Evolutionary conservation across 2,113 vertebrate species (phyloP).

Genomic region (Ardeotis arabs): DNA sequence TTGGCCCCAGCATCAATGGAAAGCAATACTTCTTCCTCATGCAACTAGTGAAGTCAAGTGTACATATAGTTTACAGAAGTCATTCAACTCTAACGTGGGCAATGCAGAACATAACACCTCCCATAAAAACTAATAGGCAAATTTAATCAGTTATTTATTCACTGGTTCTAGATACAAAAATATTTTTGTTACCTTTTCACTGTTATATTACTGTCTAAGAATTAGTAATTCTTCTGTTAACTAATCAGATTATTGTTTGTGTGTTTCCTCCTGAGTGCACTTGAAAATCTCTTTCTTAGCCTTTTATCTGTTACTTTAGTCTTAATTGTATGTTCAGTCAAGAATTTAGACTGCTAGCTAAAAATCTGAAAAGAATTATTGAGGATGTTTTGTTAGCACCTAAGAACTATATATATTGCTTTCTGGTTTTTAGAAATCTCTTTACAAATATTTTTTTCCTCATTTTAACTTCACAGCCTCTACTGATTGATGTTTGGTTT

Average conservation of each 20-base stretch:
- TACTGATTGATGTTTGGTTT: neutral
- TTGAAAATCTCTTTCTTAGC: neutral
- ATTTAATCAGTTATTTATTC: neutral
- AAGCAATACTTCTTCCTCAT: neutral
- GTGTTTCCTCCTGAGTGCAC: neutral
- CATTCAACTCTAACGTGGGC: neutral
- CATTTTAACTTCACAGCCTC: neutral
- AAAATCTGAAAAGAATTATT: neutral
- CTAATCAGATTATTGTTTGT: neutral
- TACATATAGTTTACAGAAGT: neutral
- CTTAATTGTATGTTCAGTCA: neutral
- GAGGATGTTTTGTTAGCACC: neutral
- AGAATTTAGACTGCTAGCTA: neutral
- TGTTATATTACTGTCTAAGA: neutral
- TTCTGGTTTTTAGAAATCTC: neutral
- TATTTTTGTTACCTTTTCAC: neutral
- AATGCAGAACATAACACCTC: neutral
- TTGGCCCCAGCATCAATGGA: neutral
- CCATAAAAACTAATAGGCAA: neutral
- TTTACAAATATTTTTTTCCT: neutral
- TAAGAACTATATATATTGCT: neutral
- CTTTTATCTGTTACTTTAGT: neutral
- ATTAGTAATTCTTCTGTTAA: neutral
- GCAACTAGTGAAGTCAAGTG: neutral
- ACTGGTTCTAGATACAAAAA: neutral